Percentiles rank a stretch among this genome's conserved stretches.
These are phyloP conservation scores for Phymastichus coffea DNA, from an alignment of 1,140 invertebrate genomes.

Conservation along the genomic window DNA sequence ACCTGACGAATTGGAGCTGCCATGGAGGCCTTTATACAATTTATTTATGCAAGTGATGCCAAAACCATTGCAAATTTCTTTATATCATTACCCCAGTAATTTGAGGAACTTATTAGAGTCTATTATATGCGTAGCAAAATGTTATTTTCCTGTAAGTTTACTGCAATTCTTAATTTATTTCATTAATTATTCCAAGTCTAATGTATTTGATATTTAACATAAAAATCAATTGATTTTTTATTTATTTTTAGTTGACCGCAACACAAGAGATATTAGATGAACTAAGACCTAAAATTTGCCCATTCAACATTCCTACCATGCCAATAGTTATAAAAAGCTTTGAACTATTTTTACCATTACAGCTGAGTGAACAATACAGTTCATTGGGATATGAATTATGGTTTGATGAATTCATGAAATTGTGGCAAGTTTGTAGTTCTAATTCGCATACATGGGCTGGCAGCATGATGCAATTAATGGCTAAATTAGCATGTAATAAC, in stretches of 20 bases:
- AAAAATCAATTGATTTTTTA: conserved; percentile 10
- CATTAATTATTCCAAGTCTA: too few relatives aligned
- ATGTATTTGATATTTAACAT: neutral
- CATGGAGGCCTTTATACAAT: conserved; percentile 86
- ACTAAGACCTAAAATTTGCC: conserved; percentile 74
- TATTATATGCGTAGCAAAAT: conserved; percentile 42
- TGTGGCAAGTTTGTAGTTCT: conserved; percentile 71
- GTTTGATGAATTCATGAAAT: conserved; percentile 80
- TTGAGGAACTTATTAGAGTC: conserved; percentile 38
- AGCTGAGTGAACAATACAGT: conserved; percentile 64
- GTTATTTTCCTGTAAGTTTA: conserved; percentile 50
- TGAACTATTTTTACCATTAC: conserved; percentile 76
- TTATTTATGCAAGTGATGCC: conserved; percentile 58
- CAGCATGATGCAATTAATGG: conserved; percentile 72
- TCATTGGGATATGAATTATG: conserved; percentile 72
- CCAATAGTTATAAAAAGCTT: conserved; percentile 64
- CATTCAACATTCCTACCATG: conserved; percentile 65
- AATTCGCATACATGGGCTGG: conserved; percentile 71
- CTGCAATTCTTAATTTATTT: too few relatives aligned
- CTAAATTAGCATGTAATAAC: conserved; percentile 70
- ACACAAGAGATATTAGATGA: conserved; percentile 88
- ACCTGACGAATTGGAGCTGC: conserved; percentile 77
- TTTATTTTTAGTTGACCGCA: conserved; percentile 55
- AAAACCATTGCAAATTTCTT: conserved; percentile 54
- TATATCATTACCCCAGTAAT: conserved; percentile 66